Base-by-base conservation (phyloP, 2,113 vertebrate genomes). In the Phalacrocorax pelagicus region DNA sequence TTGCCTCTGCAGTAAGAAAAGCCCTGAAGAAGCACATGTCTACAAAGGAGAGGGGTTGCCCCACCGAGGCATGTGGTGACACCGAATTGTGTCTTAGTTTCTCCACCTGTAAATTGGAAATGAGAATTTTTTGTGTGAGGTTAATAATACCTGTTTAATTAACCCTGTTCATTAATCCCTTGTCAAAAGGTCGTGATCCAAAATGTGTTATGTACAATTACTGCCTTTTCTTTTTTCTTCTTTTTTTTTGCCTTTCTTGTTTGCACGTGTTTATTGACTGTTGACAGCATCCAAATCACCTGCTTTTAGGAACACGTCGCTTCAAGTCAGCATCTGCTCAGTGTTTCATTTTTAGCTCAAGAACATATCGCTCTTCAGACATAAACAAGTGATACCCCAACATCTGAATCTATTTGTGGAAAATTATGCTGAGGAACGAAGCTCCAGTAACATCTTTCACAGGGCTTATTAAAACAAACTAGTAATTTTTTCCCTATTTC, bases 271-370 rank as follows among this genome's bases (percentile, higher is more conserved):
- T 93, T 79, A 65, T 73, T 75, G 91, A 69, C 40, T 93, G 74
- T 77, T 93, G 90, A 91, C 78, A 94, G 70, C 75, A 78, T 65
- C 30, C 69, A 95, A n/a, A 71, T 67, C 3, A 5, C 15, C 65
- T 78, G 71, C 75, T 91, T 95, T 96, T 42, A 61, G 32, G 42
- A 92, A 61, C 10, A 0, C 0, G 0, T 80, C 11, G 4, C 62
- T 96, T 91, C 42, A 11, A 96, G 94, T 81, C 84, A 94, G 86
- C 96, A 96, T 95, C 97, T 97, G 95, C 71, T 96, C 77, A 8
- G 32, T 38, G 70, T 88, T 96, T 94, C 94, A 90, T 96, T 97
- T 97, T 97, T 96, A 97, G 90, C 95, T 92, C 72, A 65, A 92
- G 78, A 96, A 96, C 88, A 92, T 86, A 71, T 63, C 26, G 5